Conservation (phyloP, 1,140 invertebrate genomes). For the Diprion similis region DNA sequence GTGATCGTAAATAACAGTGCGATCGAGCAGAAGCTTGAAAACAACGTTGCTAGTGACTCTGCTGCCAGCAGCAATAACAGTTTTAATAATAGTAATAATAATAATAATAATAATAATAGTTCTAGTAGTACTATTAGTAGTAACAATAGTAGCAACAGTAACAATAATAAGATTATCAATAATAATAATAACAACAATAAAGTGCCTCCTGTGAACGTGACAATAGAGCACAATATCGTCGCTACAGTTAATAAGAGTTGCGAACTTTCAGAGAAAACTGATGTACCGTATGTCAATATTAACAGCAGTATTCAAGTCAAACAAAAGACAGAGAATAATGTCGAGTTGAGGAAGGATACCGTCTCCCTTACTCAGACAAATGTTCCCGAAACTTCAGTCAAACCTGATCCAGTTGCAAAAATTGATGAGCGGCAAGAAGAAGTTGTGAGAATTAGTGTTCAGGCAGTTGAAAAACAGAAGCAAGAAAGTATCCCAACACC, state of each 20-base stretch:
- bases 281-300: constrained; percentile 41
- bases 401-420: neutral
- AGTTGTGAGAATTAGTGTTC: neutral
- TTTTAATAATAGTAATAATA: no score
- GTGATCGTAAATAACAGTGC: constrained; percentile 44
- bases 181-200: constrained; percentile 37
- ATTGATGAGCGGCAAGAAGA: constrained; percentile 3
- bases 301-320: constrained; percentile 47
- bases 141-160: neutral
- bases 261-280: constrained; percentile 40
- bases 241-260: constrained; percentile 40
- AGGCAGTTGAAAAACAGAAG: neutral
- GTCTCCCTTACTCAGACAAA: constrained; percentile 31
- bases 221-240: constrained; percentile 45
- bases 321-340: constrained; percentile 43
- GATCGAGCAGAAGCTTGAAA: constrained; percentile 30
- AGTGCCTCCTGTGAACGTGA: constrained; percentile 39
- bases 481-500: neutral
- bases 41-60: constrained; percentile 25
- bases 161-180: constrained; percentile 32
- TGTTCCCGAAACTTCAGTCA: constrained; percentile 27
- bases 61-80: neutral
- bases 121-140: neutral
- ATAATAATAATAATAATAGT: no score
- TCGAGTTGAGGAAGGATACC: constrained; percentile 36